Base-by-base conservation (phyloP, 2,888 invertebrate species). In the Diarsia dahlii region DNA sequence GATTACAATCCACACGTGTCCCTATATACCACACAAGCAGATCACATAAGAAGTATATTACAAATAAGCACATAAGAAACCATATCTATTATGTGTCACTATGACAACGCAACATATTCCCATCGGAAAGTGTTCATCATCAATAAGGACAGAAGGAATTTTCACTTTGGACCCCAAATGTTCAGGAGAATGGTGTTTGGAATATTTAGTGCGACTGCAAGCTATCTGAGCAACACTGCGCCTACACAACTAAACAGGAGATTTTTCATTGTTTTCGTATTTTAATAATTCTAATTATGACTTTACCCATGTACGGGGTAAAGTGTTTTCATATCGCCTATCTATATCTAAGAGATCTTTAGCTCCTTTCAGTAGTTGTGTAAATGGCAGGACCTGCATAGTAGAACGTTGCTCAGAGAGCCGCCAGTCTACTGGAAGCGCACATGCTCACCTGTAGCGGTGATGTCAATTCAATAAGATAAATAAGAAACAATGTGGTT, bases 111-210 rank as follows among this genome's bases (percentile, higher is more conserved):
- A 52, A 52, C 46, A 39, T 39, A 15, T 60, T 52, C 52, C n/a
- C 58, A n/a, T n/a, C 71, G 64, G 69, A 75, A 73, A 73, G 48
- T 50, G 58, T 63, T 78, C 71, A 23, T 70, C 76, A 64, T 74
- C 80, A 72, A 63, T 58, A 66, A 63, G 78, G 80, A 81, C 84
- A 81, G 80, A 80, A 86, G 78, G 74, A 79, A 80, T 80, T 80
- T 71, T 72, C 75, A 78, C 54, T 79, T 86, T 88, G 88, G 86
- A 88, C 80, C 87, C 84, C 66, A 79, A 79, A 67, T 76, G 71
- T 76, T 78, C 64, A 77, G 71, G 71, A 73, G 69, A 84, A 60
- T 71, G 74, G 20, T n/a, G 50, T 65, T 62, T 76, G 83, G 67
- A 71, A 80, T 69, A 81, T 52, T 28, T 18, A 54, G 58, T 65